Base-by-base conservation (phyloP, 1,140 invertebrate species). In the Ceratina calcarata region DNA sequence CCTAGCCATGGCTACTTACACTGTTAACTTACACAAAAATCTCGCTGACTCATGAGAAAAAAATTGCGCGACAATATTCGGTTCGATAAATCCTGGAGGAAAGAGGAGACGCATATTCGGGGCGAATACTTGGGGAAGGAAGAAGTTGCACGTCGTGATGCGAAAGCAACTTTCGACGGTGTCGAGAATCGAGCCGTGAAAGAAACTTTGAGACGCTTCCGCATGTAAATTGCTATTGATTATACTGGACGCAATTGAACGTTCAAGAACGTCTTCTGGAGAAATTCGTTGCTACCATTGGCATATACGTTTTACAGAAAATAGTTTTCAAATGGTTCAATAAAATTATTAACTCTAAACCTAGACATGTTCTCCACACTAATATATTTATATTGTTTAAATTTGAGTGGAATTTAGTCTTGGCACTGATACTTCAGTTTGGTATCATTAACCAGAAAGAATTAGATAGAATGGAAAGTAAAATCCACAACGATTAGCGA, bases 21-120 rank as follows among this genome's bases (percentile, higher is more conserved):
- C 58, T 3, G 27, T 20, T n/a, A 84, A 84, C 68, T 84, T 76
- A 81, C 78, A 81, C 75, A 73, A 77, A 84, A 85, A 62, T 77
- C 55, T 53, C 16, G 68, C 51, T 58, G 65, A 68, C 49, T 75
- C 37, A 6, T 20, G 61, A 61, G 75, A 53, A 81, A 69, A 81
- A 69, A 74, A 77, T 37, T 57, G 27, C 53, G 53, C 45, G 70
- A 76, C 58, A 65, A 70, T 73, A 64, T 74, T 81, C 64, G 62
- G 13, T 27, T 37, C 20, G 22, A 53, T 58, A 60, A 71, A 84
- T 73, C 32, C 27, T 22, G n/a, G 8, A 57, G 61, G 57, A 60
- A 45, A 37, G 22, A 10, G 67, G 32, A n/a, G 49, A 0, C 49
- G 45, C 57, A 15, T 22, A 71, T 24, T 51, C 57, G 70, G 37